phyloP scores from a whole-genome alignment of 2,113 vertebrate species.

The Carollia perspicillata region DNA sequence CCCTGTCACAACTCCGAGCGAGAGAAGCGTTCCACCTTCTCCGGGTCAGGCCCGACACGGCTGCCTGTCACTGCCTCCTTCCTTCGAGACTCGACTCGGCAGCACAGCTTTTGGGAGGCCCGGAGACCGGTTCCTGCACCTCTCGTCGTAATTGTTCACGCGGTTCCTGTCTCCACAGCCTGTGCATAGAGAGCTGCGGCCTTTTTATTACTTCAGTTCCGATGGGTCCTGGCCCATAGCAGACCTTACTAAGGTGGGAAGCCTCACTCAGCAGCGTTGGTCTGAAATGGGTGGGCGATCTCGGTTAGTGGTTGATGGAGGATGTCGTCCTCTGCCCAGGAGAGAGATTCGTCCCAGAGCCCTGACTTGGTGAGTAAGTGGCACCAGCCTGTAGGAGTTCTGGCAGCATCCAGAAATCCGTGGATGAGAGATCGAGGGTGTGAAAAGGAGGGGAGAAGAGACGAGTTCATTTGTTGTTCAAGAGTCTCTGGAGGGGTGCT shows the following conservation, averaged over 20 bases:
- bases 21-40: neutral
- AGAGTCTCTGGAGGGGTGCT: neutral
- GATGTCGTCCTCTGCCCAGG: no score
- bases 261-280: neutral
- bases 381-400: neutral
- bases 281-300: neutral
- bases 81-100: neutral
- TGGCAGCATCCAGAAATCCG: neutral
- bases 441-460: neutral
- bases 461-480: neutral
- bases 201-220: neutral
- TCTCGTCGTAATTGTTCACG: neutral
- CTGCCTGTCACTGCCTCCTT: neutral
- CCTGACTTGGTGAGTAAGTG: neutral
- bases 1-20: accelerated
- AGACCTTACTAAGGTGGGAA: neutral
- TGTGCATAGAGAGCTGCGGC: neutral
- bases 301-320: neutral
- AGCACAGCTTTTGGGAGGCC: neutral
- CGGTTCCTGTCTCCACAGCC: neutral
- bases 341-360: neutral
- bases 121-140: neutral
- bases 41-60: neutral
- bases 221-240: neutral
- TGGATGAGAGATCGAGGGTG: neutral